Evolutionary conservation across 2,888 invertebrate genomes (phyloP).

Genomic region (Gortyna flavago): DNA sequence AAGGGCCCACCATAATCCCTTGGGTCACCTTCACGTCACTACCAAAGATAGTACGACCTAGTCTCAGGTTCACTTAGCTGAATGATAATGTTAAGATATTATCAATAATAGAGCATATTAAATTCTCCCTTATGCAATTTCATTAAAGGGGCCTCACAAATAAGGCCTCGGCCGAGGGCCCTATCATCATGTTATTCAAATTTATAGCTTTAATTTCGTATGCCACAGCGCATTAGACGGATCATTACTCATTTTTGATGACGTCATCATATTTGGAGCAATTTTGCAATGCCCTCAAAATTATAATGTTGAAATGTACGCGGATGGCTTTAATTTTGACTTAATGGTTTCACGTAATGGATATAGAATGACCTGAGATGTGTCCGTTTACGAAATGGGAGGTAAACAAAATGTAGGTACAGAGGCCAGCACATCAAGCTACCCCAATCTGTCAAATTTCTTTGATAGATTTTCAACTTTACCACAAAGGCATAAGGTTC

Average conservation of each 20-base stretch:
- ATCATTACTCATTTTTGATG: slow-evolving; percentile 80
- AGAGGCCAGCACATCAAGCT: no score
- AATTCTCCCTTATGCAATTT: slow-evolving; percentile 59
- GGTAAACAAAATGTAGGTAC: slow-evolving; percentile 48
- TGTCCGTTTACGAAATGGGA: slow-evolving; percentile 27
- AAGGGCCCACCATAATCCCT: slow-evolving; percentile 42
- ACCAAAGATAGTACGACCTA: slow-evolving; percentile 13
- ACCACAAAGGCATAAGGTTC: no score
- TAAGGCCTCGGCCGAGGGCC: slow-evolving; percentile 58
- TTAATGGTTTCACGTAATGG: slow-evolving; percentile 56
- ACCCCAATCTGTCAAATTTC: no score
- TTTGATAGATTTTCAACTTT: no score
- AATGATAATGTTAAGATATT: slow-evolving; percentile 46
- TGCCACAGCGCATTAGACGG: slow-evolving; percentile 76
- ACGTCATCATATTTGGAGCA: slow-evolving; percentile 71
- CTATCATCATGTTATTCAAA: slow-evolving; percentile 76
- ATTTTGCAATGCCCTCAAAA: slow-evolving; percentile 66
- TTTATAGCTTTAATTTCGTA: slow-evolving; percentile 85
- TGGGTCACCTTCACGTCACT: slow-evolving; percentile 26
- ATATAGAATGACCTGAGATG: slow-evolving; percentile 55
- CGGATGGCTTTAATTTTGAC: slow-evolving; percentile 63
- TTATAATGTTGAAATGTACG: slow-evolving; percentile 63
- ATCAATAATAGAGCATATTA: slow-evolving; percentile 49
- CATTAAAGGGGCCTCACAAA: slow-evolving; percentile 61
- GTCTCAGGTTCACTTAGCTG: slow-evolving; percentile 40